Conservation (phyloP, 1,140 invertebrate genomes). For the Cepaea nemoralis region DNA sequence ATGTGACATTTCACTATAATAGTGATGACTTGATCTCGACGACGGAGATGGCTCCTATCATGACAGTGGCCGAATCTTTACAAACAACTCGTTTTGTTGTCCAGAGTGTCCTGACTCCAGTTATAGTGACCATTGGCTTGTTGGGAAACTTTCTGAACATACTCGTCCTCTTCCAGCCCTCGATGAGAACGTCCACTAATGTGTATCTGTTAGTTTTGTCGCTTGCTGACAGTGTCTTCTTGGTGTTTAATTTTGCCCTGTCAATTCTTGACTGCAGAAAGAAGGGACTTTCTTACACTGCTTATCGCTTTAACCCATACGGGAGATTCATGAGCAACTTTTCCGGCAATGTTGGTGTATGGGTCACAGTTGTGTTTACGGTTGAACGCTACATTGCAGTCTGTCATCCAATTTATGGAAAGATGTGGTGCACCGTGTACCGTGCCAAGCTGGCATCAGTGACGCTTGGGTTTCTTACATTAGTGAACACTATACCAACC, state of each 20-base stretch:
- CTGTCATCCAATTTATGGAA: constrained; percentile 82
- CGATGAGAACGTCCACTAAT: constrained; percentile 84
- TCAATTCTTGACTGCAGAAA: constrained; percentile 57
- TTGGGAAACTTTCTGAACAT: constrained; percentile 63
- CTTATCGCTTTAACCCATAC: constrained; percentile 72
- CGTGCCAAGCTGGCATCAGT: constrained; percentile 56
- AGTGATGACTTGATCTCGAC: not conserved
- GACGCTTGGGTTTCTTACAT: constrained; percentile 45
- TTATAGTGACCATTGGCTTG: constrained; percentile 71
- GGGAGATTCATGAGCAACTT: constrained; percentile 78
- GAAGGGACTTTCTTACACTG: constrained; percentile 35
- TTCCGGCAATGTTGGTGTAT: constrained; percentile 80
- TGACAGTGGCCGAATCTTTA: constrained; percentile 34
- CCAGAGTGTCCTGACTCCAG: constrained; percentile 58
- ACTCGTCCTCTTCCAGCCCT: constrained; percentile 77
- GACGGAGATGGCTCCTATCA: not conserved
- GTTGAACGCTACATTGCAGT: constrained; percentile 84
- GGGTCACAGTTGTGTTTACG: constrained; percentile 84
- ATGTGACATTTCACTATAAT: not conserved
- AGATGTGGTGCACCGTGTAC: constrained; percentile 79
- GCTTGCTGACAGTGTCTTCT: constrained; percentile 80
- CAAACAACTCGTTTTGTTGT: constrained; percentile 58
- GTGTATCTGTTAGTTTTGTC: constrained; percentile 81
- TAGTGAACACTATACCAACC: constrained; percentile 59
- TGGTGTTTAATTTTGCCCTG: constrained; percentile 74